phyloP scores from a whole-genome alignment of 2,888 invertebrate genomes.

The Macroteleia sp. region DNA sequence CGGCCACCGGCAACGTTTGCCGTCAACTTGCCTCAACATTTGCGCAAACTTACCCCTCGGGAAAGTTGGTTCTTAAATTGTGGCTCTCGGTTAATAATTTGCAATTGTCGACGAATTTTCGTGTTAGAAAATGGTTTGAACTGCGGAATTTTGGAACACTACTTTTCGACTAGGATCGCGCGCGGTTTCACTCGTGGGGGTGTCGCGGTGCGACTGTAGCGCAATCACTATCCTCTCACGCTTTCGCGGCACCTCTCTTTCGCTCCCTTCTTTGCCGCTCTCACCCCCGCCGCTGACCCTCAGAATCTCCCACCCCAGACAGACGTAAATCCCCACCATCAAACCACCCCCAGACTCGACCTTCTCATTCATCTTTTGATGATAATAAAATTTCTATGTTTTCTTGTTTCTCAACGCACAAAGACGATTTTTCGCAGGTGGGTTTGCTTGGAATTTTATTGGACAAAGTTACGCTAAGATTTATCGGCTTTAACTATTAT shows the following conservation, averaged over 20 bases:
- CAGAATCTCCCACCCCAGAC: slow-evolving; percentile 48
- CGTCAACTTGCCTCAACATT: too few relatives aligned
- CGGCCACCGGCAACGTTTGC: too few relatives aligned
- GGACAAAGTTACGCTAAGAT: slow-evolving; percentile 38
- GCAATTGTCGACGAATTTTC: too few relatives aligned
- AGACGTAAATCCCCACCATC: slow-evolving; percentile 18
- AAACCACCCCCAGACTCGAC: slow-evolving; percentile 11
- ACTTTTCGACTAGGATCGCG: slow-evolving; percentile 59
- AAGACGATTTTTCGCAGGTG: slow-evolving; percentile 36
- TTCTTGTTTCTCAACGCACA: slow-evolving; percentile 34
- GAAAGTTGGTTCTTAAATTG: not conserved
- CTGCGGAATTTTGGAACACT: slow-evolving; percentile 12
- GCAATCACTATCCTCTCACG: slow-evolving; percentile 81
- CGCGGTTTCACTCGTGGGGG: slow-evolving; percentile 80
- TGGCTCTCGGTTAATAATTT: too few relatives aligned
- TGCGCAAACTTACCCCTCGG: slow-evolving; percentile 17
- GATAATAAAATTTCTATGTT: slow-evolving; percentile 46
- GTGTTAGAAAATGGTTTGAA: too few relatives aligned
- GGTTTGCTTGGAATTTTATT: slow-evolving; percentile 36
- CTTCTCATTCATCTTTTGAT: slow-evolving; percentile 58
- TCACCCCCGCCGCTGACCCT: slow-evolving; percentile 56
- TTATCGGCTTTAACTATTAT: slow-evolving; percentile 38
- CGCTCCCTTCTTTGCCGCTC: slow-evolving; percentile 53
- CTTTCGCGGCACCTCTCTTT: slow-evolving; percentile 71
- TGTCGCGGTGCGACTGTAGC: slow-evolving; percentile 84